phyloP scores from a whole-genome alignment of 2,888 invertebrate species.

The Eudasyphora cyanicolor region DNA sequence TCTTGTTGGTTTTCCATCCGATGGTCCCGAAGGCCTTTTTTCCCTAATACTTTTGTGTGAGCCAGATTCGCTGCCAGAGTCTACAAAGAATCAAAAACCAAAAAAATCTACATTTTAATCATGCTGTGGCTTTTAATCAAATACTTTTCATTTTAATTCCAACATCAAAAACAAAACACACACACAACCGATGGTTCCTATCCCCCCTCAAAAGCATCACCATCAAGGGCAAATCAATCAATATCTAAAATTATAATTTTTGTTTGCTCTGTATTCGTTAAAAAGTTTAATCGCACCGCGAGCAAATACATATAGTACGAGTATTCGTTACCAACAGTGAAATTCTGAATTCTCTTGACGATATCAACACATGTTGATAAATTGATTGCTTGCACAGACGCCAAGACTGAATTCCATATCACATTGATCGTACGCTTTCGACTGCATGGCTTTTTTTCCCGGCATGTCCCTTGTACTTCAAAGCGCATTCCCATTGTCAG shows the following conservation, averaged over 20 bases:
- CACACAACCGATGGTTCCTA: too few species aligned
- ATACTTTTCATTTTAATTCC: conserved; percentile 47
- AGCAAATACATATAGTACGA: not conserved
- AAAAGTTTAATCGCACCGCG: not conserved
- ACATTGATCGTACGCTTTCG: not conserved
- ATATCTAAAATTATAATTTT: conserved; percentile 53
- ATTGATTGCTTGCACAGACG: conserved; percentile 43
- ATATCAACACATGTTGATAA: conserved; percentile 61
- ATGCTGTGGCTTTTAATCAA: conserved; percentile 58
- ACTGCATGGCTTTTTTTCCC: conserved; percentile 24
- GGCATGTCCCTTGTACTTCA: conserved; percentile 44
- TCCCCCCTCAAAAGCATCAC: not conserved
- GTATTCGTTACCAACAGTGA: too few species aligned
- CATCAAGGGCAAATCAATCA: conserved; percentile 48
- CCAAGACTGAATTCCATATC: conserved; percentile 1
- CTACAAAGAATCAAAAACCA: conserved; percentile 81
- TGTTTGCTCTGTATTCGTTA: conserved; percentile 18
- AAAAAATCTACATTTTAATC: conserved; percentile 65
- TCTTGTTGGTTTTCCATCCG: conserved; percentile 97
- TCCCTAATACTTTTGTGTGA: conserved; percentile 90
- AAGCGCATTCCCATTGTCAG: conserved; percentile 60
- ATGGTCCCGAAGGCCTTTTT: conserved; percentile 80
- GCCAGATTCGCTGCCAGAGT: conserved; percentile 95
- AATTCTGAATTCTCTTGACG: not conserved
- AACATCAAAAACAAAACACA: not conserved